phyloP scores from a whole-genome alignment of 2,888 invertebrate species.

The Hypomecis atomaria region DNA sequence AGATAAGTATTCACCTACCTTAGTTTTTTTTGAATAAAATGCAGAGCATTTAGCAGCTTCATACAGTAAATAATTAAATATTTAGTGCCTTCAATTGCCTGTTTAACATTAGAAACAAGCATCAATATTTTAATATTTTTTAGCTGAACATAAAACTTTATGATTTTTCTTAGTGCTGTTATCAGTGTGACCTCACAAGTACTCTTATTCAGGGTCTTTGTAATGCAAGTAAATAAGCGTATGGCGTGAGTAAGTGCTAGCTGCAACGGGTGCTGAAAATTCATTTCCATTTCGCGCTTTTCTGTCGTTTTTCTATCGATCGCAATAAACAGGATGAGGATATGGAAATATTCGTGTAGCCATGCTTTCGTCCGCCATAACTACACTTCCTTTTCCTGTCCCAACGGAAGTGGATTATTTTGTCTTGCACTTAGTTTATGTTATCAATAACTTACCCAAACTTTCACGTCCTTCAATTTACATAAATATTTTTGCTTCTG shows the following conservation, averaged over 20 bases:
- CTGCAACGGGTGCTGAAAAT: not conserved
- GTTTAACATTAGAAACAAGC: no score
- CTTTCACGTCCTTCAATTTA: slow-evolving; percentile 12
- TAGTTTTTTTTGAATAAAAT: no score
- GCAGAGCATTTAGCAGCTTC: no score
- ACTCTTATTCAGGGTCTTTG: not conserved
- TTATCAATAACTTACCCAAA: slow-evolving; percentile 46
- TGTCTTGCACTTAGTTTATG: slow-evolving; percentile 30
- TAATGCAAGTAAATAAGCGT: not conserved
- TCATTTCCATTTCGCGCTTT: slow-evolving; percentile 49
- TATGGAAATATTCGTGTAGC: slow-evolving; percentile 46
- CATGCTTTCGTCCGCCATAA: slow-evolving; percentile 75
- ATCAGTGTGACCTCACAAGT: no score
- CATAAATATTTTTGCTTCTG: slow-evolving; percentile 21
- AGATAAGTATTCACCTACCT: no score
- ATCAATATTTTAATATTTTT: no score
- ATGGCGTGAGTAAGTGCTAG: not conserved
- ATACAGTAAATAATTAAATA: no score
- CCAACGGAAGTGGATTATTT: slow-evolving; percentile 62
- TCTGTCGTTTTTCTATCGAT: slow-evolving; percentile 46
- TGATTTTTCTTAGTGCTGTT: no score
- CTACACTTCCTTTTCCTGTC: slow-evolving; percentile 87
- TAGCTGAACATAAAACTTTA: no score
- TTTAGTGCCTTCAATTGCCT: no score
- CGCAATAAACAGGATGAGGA: slow-evolving; percentile 71